Base-by-base conservation (phyloP, 2,113 vertebrate species). In the Thryonomys swinderianus region DNA sequence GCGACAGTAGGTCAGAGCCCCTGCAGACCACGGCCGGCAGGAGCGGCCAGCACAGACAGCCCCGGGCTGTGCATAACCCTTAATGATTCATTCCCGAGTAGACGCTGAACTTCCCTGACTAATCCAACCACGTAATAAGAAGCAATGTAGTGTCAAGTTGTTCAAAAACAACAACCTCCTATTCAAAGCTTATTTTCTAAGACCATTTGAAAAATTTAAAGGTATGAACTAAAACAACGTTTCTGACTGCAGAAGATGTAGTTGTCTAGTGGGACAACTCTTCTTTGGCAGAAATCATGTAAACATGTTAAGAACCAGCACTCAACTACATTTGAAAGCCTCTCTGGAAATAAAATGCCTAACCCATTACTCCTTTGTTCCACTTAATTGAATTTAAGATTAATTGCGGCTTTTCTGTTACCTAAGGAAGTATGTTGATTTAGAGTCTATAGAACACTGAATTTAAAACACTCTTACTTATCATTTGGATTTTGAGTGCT, bases 401-500 rank as follows among this genome's bases (percentile, higher is more conserved):
- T 82, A 76, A 94, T 34, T 32, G 21, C 9, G 83, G 71, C 40
- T 83, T 95, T 88, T 18, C 30, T 11, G 51, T 83, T 16, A 23
- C 73, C 55, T 62, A 62, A 12, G 37, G 81, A 94, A 85, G 42
- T 48, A 76, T 59, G 13, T 53, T 91, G 84, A 86, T 79, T 94
- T 61, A 85, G 34, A 62, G 48, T 21, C 27, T 73, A 78, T 23
- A n/a, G 51, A 73, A 91, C 18, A 85, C 21, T 93, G 55, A 93
- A 79, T 92, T 67, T 90, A 82, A 96, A 95, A 95, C 42, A 27
- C 30, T 74, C 34, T 67, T 95, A 94, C 57, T 93, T 64, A 80
- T n/a, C 34, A 83, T 62, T 88, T 17, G 66, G 59, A 91, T 82
- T 88, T 82, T 82, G 79, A 93, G 59, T 57, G 66, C 25, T 83